Conservation (phyloP, 1,140 invertebrate species). For the Bombus breviceps region DNA sequence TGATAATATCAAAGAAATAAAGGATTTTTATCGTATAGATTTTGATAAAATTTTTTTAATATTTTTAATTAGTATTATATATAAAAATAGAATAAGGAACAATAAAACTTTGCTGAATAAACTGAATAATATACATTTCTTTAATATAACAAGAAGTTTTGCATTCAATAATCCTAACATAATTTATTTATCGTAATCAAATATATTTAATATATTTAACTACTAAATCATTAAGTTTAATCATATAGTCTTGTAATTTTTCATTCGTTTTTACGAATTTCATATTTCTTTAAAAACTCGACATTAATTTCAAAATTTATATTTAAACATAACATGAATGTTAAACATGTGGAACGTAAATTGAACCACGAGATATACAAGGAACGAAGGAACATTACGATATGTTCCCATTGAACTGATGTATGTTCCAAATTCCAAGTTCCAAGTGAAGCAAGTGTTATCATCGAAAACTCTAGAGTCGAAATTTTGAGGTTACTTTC, state of each 20-base stretch:
- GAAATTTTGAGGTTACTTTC: slow-evolving; percentile 4
- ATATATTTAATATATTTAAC: neutral
- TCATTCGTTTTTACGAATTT: neutral
- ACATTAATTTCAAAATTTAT: neutral
- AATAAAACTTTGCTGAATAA: neutral
- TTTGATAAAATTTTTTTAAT: neutral
- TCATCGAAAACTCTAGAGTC: slow-evolving; percentile 27
- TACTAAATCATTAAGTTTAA: neutral
- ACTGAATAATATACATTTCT: neutral
- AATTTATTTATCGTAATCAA: neutral
- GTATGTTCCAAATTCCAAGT: too few relatives aligned
- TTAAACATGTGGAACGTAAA: slow-evolving; percentile 1
- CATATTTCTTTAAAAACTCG: neutral
- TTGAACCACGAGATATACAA: neutral
- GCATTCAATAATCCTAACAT: neutral
- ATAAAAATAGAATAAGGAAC: neutral
- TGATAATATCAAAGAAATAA: neutral
- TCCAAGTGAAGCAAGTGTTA: slow-evolving; percentile 3
- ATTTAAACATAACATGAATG: neutral
- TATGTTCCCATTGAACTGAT: neutral
- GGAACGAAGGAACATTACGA: slow-evolving; percentile 19
- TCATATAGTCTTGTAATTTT: neutral
- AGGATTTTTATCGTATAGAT: neutral
- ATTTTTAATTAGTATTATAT: neutral
- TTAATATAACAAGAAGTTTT: neutral